Evolutionary conservation across 2,888 invertebrate genomes (phyloP).

Genomic region (Chloroclysta siterata): DNA sequence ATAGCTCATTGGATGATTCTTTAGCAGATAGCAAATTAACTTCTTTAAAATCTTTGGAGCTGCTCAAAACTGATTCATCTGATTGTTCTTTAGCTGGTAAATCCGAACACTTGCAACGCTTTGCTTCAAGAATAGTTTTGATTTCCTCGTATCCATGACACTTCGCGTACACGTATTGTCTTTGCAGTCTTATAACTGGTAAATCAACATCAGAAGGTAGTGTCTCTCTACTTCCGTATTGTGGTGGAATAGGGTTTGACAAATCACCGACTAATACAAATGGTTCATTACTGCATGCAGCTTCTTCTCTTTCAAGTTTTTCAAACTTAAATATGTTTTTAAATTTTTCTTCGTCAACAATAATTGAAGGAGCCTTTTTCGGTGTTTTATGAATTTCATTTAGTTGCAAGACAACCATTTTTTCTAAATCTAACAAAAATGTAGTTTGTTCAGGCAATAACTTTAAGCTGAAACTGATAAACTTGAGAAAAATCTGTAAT

Average conservation of each 20-base stretch:
- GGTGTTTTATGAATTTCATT: conserved; percentile 72
- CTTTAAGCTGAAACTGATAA: conserved; percentile 72
- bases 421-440: conserved; percentile 74
- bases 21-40: conserved; percentile 34
- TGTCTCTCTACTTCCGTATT: conserved; percentile 70
- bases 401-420: conserved; percentile 73
- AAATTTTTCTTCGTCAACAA: conserved; percentile 56
- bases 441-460: conserved; percentile 74
- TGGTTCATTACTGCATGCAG: conserved; percentile 61
- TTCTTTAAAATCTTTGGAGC: conserved; percentile 29
- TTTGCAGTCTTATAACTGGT: conserved; percentile 62
- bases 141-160: conserved; percentile 71
- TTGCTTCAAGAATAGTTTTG: conserved; percentile 61
- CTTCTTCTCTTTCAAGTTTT: conserved; percentile 36
- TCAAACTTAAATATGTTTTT: conserved; percentile 61
- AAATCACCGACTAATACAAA: conserved; percentile 67
- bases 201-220: conserved; percentile 66
- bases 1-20: conserved; percentile 61
- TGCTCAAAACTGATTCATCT: conserved; percentile 12
- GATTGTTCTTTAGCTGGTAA: conserved; percentile 23
- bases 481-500: conserved; percentile 71
- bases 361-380: conserved; percentile 49
- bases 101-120: conserved; percentile 63
- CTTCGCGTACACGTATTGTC: conserved; percentile 72
- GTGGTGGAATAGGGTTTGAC: conserved; percentile 54